These are phyloP conservation scores for Dynastes maya DNA, from an alignment of 2,888 invertebrate genomes.

Conservation along the genomic window DNA sequence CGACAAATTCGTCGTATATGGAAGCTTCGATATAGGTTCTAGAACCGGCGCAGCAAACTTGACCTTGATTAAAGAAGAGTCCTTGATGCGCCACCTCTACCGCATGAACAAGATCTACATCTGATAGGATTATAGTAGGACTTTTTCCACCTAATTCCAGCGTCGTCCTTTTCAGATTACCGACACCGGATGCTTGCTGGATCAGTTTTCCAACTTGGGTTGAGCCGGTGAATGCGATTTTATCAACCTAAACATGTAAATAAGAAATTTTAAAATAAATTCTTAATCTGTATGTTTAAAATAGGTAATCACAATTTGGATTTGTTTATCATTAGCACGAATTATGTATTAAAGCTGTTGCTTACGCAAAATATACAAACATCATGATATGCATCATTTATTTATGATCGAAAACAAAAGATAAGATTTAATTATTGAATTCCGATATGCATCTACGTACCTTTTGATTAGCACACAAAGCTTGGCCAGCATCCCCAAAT, in stretches of 20 bases:
- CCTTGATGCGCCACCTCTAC: conserved; percentile 89
- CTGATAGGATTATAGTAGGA: conserved; percentile 90
- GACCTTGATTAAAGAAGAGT: conserved; percentile 91
- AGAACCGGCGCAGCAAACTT: conserved; percentile 94
- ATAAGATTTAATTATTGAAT: too few relatives aligned
- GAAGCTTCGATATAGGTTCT: conserved; percentile 91
- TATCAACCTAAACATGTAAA: conserved; percentile 79
- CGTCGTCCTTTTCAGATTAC: conserved; percentile 89
- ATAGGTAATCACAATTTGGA: too few relatives aligned
- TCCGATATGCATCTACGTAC: conserved; percentile 53
- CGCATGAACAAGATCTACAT: conserved; percentile 86
- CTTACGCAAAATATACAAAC: too few relatives aligned
- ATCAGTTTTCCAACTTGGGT: conserved; percentile 91
- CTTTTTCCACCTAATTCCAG: conserved; percentile 93
- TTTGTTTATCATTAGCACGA: too few relatives aligned
- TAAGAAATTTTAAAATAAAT: neutral
- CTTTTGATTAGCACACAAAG: conserved; percentile 79
- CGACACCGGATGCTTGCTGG: conserved; percentile 81
- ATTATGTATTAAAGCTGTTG: too few relatives aligned
- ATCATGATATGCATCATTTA: too few relatives aligned
- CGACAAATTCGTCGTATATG: conserved; percentile 95
- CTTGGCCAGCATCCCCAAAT: conserved; percentile 87
- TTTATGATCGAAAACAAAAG: too few relatives aligned
- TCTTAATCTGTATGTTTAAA: too few relatives aligned
- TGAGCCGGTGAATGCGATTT: conserved; percentile 94